phyloP scores from a whole-genome alignment of 2,113 vertebrate species.

The Polyodon spathula region DNA sequence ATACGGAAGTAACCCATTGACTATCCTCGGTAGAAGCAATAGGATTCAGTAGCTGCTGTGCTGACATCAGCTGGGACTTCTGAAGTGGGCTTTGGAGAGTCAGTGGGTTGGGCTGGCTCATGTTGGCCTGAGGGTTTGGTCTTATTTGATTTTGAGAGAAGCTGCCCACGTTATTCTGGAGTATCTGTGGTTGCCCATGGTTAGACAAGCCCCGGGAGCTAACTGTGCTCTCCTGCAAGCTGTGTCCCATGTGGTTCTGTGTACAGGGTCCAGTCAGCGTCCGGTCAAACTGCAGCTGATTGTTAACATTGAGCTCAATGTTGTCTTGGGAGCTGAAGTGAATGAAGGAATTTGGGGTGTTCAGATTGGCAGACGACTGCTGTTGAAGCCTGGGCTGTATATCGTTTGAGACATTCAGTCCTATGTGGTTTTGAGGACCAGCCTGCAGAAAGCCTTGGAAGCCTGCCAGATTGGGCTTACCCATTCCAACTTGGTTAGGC shows the following conservation, averaged over 20 bases:
- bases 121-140: slow-evolving; percentile 1
- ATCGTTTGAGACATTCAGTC: not conserved
- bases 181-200: not conserved
- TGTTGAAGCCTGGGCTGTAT: slow-evolving; percentile 19
- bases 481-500: slow-evolving; percentile 16
- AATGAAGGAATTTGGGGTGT: slow-evolving; percentile 21
- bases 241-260: slow-evolving; percentile 19
- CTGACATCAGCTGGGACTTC: slow-evolving; percentile 12
- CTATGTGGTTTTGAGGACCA: slow-evolving; percentile 12
- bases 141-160: slow-evolving; percentile 20
- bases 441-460: slow-evolving; percentile 33
- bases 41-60: slow-evolving; percentile 21
- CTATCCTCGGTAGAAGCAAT: slow-evolving; percentile 18
- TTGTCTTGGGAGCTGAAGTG: slow-evolving; percentile 22
- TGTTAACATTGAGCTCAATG: not conserved
- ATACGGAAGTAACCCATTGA: slow-evolving; percentile 27
- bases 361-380: slow-evolving; percentile 28
- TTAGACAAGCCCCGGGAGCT: slow-evolving; percentile 7
- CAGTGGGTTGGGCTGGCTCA: slow-evolving; percentile 17
- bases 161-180: not conserved
- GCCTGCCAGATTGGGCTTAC: slow-evolving; percentile 9
- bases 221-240: not conserved
- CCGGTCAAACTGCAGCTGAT: slow-evolving; percentile 22
- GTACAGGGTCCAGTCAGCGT: slow-evolving; percentile 10
- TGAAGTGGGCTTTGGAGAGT: slow-evolving; percentile 16